Evolutionary conservation across 2,888 invertebrate species (phyloP).

Genomic region (Heliconius charithonia): DNA sequence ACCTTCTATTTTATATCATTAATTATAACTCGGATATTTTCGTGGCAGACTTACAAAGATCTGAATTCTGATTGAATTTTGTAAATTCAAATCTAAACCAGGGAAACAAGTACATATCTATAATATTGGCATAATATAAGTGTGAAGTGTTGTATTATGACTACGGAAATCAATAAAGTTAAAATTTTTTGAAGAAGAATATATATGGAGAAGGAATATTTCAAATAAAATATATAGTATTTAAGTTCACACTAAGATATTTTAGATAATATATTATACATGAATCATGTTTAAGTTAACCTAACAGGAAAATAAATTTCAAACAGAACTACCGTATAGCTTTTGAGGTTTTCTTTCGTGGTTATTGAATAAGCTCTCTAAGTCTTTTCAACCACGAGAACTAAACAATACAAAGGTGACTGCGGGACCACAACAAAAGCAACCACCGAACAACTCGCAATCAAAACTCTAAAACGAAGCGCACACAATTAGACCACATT

Average conservation of each 20-base stretch:
- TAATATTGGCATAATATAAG: no score
- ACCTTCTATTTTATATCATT: no score
- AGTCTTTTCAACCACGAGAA: constrained; percentile 23
- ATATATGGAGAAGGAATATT: not conserved
- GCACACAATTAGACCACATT: constrained; percentile 68
- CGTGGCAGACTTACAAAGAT: not conserved
- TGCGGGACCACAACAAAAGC: constrained; percentile 60
- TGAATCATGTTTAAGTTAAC: not conserved
- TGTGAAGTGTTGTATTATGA: no score
- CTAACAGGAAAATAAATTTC: not conserved
- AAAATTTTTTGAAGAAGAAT: no score
- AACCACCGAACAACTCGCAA: constrained; percentile 70
- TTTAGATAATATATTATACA: not conserved
- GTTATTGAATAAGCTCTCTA: constrained; percentile 17
- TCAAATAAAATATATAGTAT: not conserved
- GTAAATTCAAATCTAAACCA: no score
- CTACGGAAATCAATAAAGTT: no score
- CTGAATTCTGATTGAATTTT: no score
- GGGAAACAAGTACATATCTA: no score
- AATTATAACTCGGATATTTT: no score
- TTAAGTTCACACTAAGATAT: not conserved
- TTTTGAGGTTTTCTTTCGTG: not conserved
- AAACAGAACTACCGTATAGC: not conserved
- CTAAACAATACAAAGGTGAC: constrained; percentile 40
- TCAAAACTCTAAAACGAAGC: constrained; percentile 73